These are phyloP conservation scores for Parnassius glacialis DNA, from an alignment of 2,888 invertebrate species.

Conservation along the genomic window DNA sequence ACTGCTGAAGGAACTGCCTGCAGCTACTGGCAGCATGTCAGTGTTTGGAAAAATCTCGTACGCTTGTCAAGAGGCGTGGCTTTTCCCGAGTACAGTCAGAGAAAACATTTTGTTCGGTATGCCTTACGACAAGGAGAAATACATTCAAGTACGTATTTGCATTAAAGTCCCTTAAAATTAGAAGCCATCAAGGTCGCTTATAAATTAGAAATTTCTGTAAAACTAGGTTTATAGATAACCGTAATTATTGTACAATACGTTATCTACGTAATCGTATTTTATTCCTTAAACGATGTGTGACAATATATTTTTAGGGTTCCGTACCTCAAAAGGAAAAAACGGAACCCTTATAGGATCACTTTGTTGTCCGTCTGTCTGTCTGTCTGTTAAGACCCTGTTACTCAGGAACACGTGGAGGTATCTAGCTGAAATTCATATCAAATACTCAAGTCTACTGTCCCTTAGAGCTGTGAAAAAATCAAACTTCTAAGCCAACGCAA, in stretches of 20 bases:
- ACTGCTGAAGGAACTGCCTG: conserved; percentile 86
- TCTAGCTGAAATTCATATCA: no score
- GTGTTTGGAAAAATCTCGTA: conserved; percentile 85
- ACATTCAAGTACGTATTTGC: conserved; percentile 61
- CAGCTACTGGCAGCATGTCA: conserved; percentile 81
- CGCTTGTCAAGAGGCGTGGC: conserved; percentile 93
- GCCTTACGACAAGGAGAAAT: conserved; percentile 81
- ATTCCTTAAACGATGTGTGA: conserved; percentile 1
- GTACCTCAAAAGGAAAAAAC: no score
- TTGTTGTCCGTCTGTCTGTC: no score
- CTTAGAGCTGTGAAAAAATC: no score
- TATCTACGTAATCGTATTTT: conserved; percentile 3
- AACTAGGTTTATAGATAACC: not conserved
- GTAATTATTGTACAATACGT: conserved; percentile 1
- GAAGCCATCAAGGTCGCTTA: not conserved
- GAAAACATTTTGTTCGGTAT: conserved; percentile 94
- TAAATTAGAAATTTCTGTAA: not conserved
- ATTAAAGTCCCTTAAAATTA: not conserved
- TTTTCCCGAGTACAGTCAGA: conserved; percentile 87
- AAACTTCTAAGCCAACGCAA: no score
- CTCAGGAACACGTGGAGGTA: no score
- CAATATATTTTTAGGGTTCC: conserved; percentile 3
- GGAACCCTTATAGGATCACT: no score
- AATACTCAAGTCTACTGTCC: no score
- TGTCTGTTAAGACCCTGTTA: no score